A percentile compares a stretch with the other conserved stretches of the same genome.
Conservation (phyloP, 1,140 invertebrate genomes). For the Heterodera carotae region DNA sequence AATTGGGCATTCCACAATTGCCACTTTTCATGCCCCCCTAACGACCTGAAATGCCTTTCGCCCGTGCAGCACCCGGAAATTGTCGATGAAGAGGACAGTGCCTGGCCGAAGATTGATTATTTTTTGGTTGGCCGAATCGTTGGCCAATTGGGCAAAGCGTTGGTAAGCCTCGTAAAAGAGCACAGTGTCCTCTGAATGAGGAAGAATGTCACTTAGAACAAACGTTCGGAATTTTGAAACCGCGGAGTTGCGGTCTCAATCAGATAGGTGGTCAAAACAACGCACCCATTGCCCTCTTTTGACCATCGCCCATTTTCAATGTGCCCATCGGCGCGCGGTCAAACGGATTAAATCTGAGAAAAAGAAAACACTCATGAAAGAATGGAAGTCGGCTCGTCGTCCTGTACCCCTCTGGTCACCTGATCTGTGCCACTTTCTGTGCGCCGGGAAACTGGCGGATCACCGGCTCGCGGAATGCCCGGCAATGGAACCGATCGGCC, state of each 20-base stretch:
- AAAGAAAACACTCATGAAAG: too few relatives aligned
- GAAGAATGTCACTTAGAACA: background rate
- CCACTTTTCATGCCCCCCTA: background rate
- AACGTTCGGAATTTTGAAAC: too few relatives aligned
- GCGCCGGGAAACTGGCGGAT: constrained; percentile 28
- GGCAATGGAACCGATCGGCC: constrained; percentile 27
- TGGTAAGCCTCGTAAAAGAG: constrained; percentile 73
- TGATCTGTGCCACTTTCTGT: constrained; percentile 43
- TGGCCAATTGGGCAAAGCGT: constrained; percentile 70
- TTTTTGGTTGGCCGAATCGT: constrained; percentile 69
- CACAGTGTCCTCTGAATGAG: constrained; percentile 67
- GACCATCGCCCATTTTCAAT: constrained; percentile 19
- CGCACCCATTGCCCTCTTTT: constrained; percentile 48
- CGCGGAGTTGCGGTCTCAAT: too few relatives aligned
- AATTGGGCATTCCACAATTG: constrained; percentile 52
- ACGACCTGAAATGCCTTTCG: constrained; percentile 70
- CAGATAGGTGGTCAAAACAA: constrained; percentile 40
- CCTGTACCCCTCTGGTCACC: constrained; percentile 1
- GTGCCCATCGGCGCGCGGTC: constrained; percentile 71
- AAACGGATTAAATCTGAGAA: constrained; percentile 71
- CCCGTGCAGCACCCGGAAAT: constrained; percentile 77
- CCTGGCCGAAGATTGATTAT: constrained; percentile 73
- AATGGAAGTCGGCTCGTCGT: too few relatives aligned
- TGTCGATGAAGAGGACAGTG: constrained; percentile 75
- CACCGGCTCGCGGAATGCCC: constrained; percentile 38